Evolutionary conservation across 2,888 invertebrate species (phyloP).

Genomic region (Drosophila mulleri): DNA sequence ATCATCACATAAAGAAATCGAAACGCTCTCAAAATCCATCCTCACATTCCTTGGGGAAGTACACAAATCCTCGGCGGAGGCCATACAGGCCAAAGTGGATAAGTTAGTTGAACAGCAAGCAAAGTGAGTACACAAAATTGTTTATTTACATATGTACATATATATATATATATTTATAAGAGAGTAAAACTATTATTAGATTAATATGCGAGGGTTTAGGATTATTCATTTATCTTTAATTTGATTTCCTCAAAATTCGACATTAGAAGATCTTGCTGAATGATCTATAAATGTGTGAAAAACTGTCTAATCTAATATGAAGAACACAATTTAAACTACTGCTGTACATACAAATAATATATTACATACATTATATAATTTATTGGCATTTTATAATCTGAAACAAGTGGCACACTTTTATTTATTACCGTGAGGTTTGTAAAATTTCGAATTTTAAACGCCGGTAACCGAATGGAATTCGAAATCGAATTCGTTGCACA

Average conservation of each 20-base stretch:
- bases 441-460: conserved; percentile 42
- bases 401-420: conserved; percentile 26
- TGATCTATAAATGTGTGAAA: no score
- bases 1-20: conserved; percentile 89
- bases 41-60: conserved; percentile 89
- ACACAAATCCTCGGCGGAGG: conserved; percentile 89
- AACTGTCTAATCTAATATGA: not conserved
- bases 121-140: conserved; percentile 85
- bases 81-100: conserved; percentile 89
- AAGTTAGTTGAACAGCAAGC: conserved; percentile 90
- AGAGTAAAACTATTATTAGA: not conserved
- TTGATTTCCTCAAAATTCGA: not conserved
- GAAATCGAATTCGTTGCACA: conserved; percentile 28
- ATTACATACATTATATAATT: not conserved
- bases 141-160: no score
- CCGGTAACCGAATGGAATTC: conserved; percentile 66
- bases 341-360: not conserved
- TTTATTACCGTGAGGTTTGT: conserved; percentile 25
- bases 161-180: not conserved
- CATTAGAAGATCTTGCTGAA: not conserved
- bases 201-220: not conserved
- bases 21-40: conserved; percentile 89
- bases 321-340: not conserved
- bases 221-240: no score
- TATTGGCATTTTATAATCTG: not conserved